Evolutionary conservation across 2,888 invertebrate genomes (phyloP).

Genomic region (Hydroisotoma schaefferi): DNA sequence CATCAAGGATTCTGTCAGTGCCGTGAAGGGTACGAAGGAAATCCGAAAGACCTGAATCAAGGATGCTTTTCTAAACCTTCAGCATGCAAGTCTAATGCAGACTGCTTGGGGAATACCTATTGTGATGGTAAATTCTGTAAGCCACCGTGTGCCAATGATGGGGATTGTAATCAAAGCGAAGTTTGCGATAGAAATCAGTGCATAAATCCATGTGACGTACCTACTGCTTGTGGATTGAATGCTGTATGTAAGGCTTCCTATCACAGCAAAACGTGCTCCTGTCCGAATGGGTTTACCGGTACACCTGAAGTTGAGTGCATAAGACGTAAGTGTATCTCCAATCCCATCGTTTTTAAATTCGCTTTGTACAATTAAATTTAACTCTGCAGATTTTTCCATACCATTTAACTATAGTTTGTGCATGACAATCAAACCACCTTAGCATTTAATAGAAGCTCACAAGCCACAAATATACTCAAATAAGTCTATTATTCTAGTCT

Average conservation of each 20-base stretch:
- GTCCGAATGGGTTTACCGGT: slow-evolving; percentile 81
- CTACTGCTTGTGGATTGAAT: slow-evolving; percentile 74
- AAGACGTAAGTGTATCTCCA: slow-evolving; percentile 61
- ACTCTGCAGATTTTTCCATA: too few species aligned
- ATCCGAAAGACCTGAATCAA: slow-evolving; percentile 63
- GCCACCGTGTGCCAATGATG: slow-evolving; percentile 72
- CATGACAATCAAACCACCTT: too few species aligned
- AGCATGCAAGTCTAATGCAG: slow-evolving; percentile 65
- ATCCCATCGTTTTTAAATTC: too few species aligned
- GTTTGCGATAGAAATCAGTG: slow-evolving; percentile 79
- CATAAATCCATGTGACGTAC: slow-evolving; percentile 70
- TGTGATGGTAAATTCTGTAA: slow-evolving; percentile 76
- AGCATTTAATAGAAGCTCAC: slow-evolving; percentile 8
- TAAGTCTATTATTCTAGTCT: slow-evolving; percentile 59
- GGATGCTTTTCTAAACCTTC: slow-evolving; percentile 75
- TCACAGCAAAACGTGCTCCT: slow-evolving; percentile 74
- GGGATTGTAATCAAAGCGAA: slow-evolving; percentile 74
- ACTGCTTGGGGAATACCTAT: slow-evolving; percentile 75
- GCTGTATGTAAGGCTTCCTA: slow-evolving; percentile 64
- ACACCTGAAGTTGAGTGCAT: slow-evolving; percentile 79
- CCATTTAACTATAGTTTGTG: too few species aligned
- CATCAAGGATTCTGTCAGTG: slow-evolving; percentile 77
- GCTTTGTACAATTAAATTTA: too few species aligned
- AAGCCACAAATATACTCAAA: background rate
- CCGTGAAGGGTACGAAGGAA: slow-evolving; percentile 71